These are phyloP conservation scores for Gadopsis marmoratus DNA, from an alignment of 2,797 vertebrate species.

Conservation along the genomic window DNA sequence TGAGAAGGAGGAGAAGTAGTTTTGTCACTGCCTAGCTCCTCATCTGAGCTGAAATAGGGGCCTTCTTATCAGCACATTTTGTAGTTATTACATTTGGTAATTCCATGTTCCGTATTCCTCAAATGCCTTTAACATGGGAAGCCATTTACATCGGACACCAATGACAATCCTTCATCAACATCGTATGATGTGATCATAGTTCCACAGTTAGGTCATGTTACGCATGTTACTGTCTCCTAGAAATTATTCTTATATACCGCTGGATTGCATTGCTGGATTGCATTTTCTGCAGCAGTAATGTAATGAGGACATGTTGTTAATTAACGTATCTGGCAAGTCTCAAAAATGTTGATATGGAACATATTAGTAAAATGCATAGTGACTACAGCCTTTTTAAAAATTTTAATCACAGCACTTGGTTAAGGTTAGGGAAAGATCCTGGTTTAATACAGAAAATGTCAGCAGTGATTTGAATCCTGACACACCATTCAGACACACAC, in stretches of 20 bases:
- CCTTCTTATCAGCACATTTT: constrained; percentile 2
- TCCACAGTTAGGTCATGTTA: no score
- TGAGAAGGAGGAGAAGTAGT: constrained; percentile 24
- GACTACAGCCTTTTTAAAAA: neutral
- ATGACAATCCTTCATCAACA: no score
- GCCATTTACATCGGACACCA: no score
- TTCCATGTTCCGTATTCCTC: neutral
- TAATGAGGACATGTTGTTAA: neutral
- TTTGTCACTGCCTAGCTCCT: constrained; percentile 31
- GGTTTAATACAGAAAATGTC: no score
- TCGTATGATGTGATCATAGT: no score
- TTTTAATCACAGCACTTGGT: neutral
- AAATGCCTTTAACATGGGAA: neutral
- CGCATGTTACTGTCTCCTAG: no score
- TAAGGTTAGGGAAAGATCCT: no score
- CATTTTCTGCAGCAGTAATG: neutral
- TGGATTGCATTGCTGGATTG: neutral
- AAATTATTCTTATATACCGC: no score
- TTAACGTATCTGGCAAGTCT: neutral
- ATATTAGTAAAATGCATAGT: neutral
- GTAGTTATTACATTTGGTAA: neutral
- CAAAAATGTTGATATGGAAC: neutral
- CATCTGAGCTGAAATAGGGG: constrained; percentile 25
- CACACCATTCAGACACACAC: no score
- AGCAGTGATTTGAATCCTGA: no score